These are phyloP conservation scores for Lophotriccus pileatus DNA, from an alignment of 2,797 vertebrate species.

Conservation along the genomic window DNA sequence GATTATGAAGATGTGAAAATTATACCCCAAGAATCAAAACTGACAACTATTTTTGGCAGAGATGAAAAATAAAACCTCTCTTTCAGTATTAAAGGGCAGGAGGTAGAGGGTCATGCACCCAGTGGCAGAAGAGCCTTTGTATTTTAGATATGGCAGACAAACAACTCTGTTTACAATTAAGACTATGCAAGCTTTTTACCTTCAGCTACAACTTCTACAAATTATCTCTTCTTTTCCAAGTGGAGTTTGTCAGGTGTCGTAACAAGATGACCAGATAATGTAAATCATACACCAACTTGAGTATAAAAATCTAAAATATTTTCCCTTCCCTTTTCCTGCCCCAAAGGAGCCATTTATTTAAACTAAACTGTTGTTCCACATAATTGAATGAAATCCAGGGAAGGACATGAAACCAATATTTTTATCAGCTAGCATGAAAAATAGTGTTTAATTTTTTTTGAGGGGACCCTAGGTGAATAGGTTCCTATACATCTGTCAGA, in stretches of 20 bases:
- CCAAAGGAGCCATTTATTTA: background rate
- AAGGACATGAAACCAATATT: background rate
- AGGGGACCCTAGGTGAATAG: background rate
- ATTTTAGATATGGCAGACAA: background rate
- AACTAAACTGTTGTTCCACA: background rate
- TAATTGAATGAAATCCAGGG: background rate
- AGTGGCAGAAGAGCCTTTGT: background rate
- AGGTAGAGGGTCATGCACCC: background rate
- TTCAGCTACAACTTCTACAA: background rate
- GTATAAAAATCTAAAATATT: background rate
- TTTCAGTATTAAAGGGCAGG: background rate
- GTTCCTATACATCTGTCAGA: background rate
- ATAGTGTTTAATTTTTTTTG: background rate
- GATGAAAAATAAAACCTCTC: background rate
- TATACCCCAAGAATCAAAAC: background rate
- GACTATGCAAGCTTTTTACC: background rate
- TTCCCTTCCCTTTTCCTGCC: background rate
- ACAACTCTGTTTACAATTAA: background rate
- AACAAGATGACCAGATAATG: background rate
- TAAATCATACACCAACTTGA: background rate
- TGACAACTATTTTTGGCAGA: background rate
- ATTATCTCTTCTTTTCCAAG: background rate
- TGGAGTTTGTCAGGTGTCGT: background rate
- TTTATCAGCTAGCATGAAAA: background rate
- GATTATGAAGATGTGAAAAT: background rate